Percentiles rank a stretch among this genome's conserved stretches.
These are phyloP conservation scores for Archegozetes longisetosus DNA, from an alignment of 1,140 invertebrate genomes.

Conservation along the genomic window DNA sequence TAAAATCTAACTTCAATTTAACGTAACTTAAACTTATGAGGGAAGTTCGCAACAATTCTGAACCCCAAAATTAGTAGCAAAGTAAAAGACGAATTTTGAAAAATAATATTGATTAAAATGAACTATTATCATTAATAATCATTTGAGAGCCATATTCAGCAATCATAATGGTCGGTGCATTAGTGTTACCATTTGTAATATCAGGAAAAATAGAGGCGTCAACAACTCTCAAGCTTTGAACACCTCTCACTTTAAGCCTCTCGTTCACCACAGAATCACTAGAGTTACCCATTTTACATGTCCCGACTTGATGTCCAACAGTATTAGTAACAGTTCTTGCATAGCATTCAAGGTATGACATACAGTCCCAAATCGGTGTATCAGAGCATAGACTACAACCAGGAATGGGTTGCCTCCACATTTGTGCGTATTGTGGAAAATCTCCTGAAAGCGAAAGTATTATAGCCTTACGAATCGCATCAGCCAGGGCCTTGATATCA, in stretches of 20 bases:
- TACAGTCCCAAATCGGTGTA: conserved; percentile 34
- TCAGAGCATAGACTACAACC: conserved; percentile 53
- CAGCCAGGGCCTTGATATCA: conserved; percentile 35
- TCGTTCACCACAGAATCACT: conserved; percentile 43
- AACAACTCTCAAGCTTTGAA: conserved; percentile 19
- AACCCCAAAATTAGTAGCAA: too few species aligned
- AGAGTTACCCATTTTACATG: conserved; percentile 73
- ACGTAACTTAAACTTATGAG: too few species aligned
- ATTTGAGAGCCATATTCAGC: conserved; percentile 67
- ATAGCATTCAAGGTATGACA: conserved; percentile 64
- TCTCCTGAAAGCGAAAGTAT: conserved; percentile 6
- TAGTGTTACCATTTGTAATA: conserved; percentile 33
- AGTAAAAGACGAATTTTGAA: too few species aligned
- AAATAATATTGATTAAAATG: too few species aligned
- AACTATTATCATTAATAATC: conserved; percentile 38
- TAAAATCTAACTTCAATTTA: too few species aligned
- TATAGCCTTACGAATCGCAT: conserved; percentile 14
- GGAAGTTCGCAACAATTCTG: too few species aligned
- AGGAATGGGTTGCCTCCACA: conserved; percentile 24
- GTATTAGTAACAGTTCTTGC: conserved; percentile 46
- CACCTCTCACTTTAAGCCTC: conserved; percentile 32
- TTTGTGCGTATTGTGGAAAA: conserved; percentile 1
- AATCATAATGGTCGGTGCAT: conserved; percentile 62
- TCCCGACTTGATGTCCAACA: conserved; percentile 61
- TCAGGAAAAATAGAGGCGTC: conserved; percentile 22